Evolutionary conservation across 1,140 invertebrate species (phyloP), one percentile per base, ranked within the genome.

Genomic region (Amphibalanus amphitrite): DNA sequence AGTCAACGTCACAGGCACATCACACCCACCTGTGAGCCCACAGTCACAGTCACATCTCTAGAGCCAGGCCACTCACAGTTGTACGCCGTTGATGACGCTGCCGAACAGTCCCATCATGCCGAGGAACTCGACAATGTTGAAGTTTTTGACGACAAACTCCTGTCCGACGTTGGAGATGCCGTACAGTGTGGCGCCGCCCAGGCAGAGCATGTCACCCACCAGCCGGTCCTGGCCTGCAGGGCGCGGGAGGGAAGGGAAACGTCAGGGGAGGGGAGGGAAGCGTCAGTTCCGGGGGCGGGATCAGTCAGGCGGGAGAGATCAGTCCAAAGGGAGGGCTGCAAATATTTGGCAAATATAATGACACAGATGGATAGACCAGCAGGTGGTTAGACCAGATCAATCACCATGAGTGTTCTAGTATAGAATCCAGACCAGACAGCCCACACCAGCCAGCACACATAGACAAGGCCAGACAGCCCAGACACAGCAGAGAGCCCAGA

Each of bases 31-130:
- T n/a, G n/a, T n/a, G n/a, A n/a, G n/a, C n/a, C n/a, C n/a, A n/a
- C n/a, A n/a, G n/a, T n/a, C n/a, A n/a, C n/a, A n/a, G n/a, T n/a
- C n/a, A n/a, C n/a, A n/a, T n/a, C n/a, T n/a, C n/a, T n/a, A n/a
- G n/a, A n/a, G n/a, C n/a, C n/a, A n/a, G 76, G 71, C 70, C 70
- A 85, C 87, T 83, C 84, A 89, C 86, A 90, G 86, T 82, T 94
- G 92, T 47, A 89, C 81, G 47, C 88, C 88, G 76, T 88, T 87
- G 26, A 93, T 81, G 73, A 92, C 81, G 68, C 87, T 90, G 15
- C 91, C 90, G 76, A 92, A 91, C 38, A 93, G 83, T 38, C 92
- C 91, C 69, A 93, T 84, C 82, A 92, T 85, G 28, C 89, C 90
- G n/a, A 95, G 82, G 78, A 91, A 93, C 79, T 93, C 91, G 59